Evolutionary conservation across 2,888 invertebrate species (phyloP), one percentile per base, ranked within the genome.

Genomic region (Therioaphis trifolii): DNA sequence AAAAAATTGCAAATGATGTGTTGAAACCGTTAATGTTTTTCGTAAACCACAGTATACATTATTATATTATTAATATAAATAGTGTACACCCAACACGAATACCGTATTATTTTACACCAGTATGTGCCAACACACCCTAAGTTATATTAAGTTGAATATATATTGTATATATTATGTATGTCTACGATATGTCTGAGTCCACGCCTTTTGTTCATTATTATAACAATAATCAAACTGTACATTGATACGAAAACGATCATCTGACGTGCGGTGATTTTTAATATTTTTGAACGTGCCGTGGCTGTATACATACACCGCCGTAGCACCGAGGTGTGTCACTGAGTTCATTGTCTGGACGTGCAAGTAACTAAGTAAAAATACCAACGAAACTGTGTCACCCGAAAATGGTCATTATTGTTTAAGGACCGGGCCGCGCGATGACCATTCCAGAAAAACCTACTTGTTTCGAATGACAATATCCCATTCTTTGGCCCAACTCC

Each of bases 211-310:
- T 55, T 72, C 72, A 12, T 52, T 49, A 49, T 52, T n/a, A n/a
- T 52, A 7, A n/a, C n/a, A n/a, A 1, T 21, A 52, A 49, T 18
- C n/a, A 52, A 72, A 72, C 72, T 72, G 52, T 72, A 72, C 35
- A 52, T 52, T 7, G 29, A 46, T 35, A 58, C 63, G 29, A 46
- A 49, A 63, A 63, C 14, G 49, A 66, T 77, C 21, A 15, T 49
- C 35, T n/a, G 27, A 61, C 75, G 75, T 75, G 75, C 75, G 7
- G 18, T 76, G 75, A 76, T 76, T 76, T 76, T 76, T 61, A 61
- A 77, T 66, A 66, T 66, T 52, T 66, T 77, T 29, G 63, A 35
- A 77, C 66, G 24, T 66, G 66, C 9, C 21, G 11, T 1, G 35
- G 21, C 4, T 2, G 2, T 2, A 7, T 43, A 58, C 35, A 35